Conservation (phyloP, 1,140 invertebrate genomes). For the Limonius californicus region DNA sequence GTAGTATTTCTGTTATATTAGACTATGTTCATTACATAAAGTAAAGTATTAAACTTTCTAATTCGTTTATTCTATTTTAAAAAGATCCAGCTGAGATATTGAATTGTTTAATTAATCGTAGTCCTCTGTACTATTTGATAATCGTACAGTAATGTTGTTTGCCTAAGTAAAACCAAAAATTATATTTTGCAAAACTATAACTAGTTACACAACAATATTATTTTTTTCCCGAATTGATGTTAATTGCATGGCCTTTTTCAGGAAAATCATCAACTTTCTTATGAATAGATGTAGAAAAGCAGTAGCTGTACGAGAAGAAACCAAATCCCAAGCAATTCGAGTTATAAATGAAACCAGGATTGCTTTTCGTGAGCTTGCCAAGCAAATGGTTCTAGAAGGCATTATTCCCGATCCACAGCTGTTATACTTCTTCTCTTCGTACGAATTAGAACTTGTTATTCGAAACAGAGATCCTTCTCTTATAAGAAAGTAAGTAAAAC, state of each 20-base stretch:
- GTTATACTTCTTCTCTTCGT: slow-evolving; percentile 65
- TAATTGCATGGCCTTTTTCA: slow-evolving; percentile 35
- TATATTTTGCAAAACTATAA: too few species aligned
- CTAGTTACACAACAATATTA: too few species aligned
- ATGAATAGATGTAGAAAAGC: slow-evolving; percentile 57
- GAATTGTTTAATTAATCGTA: too few species aligned
- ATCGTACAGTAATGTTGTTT: too few species aligned
- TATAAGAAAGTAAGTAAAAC: slow-evolving; percentile 58
- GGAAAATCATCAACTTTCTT: slow-evolving; percentile 51
- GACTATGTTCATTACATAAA: too few species aligned
- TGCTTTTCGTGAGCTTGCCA: slow-evolving; percentile 56
- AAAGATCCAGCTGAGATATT: too few species aligned
- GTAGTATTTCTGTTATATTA: too few species aligned
- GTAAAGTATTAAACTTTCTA: too few species aligned
- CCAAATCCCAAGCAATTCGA: slow-evolving; percentile 61
- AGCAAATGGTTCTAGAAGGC: slow-evolving; percentile 57
- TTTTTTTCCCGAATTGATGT: too few species aligned
- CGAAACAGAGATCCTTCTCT: slow-evolving; percentile 54
- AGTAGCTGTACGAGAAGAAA: slow-evolving; percentile 62
- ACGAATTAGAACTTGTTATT: slow-evolving; percentile 62
- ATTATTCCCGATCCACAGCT: slow-evolving; percentile 62
- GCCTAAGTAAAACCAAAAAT: too few species aligned
- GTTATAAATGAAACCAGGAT: slow-evolving; percentile 59
- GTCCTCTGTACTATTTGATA: too few species aligned
- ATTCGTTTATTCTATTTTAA: too few species aligned